A percentile compares a stretch with the other conserved stretches of the same genome.
These are phyloP conservation scores for Luffia ferchaultella DNA, from an alignment of 2,888 invertebrate genomes.

Conservation along the genomic window DNA sequence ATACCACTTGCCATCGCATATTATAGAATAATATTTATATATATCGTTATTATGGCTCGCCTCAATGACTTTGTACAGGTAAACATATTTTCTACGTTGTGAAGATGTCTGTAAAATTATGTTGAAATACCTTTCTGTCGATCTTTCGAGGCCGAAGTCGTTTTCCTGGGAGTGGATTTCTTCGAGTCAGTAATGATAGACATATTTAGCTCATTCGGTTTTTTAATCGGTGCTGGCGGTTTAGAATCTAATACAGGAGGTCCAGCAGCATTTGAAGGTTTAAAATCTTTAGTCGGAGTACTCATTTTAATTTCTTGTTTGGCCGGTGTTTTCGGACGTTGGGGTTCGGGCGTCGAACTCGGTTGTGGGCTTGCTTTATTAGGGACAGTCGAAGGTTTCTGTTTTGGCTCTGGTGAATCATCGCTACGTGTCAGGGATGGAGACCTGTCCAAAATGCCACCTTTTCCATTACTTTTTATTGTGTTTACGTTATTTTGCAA, in stretches of 20 bases:
- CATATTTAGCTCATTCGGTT: conserved; percentile 46
- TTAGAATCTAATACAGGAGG: conserved; percentile 23
- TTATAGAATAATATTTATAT: no score
- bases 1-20: no score
- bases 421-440: conserved; percentile 58
- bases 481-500: conserved; percentile 33
- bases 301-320: conserved; percentile 30
- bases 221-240: conserved; percentile 22
- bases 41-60: conserved; percentile 6
- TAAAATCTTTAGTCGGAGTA: conserved; percentile 21
- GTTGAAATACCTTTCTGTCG: conserved; percentile 47
- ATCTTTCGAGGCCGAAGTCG: conserved; percentile 45
- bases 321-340: conserved; percentile 44
- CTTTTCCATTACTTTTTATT: conserved; percentile 32
- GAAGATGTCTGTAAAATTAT: background rate
- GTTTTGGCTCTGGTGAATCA: conserved; percentile 54
- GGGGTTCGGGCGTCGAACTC: conserved; percentile 35
- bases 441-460: conserved; percentile 48
- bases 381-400: conserved; percentile 21
- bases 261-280: conserved; percentile 30
- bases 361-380: conserved; percentile 27
- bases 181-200: conserved; percentile 32
- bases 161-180: conserved; percentile 49
- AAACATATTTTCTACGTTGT: background rate
- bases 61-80: conserved; percentile 1